Evolutionary conservation across 2,888 invertebrate genomes (phyloP), one percentile per base, ranked within the genome.

Genomic region (Scrobipalpa costella): DNA sequence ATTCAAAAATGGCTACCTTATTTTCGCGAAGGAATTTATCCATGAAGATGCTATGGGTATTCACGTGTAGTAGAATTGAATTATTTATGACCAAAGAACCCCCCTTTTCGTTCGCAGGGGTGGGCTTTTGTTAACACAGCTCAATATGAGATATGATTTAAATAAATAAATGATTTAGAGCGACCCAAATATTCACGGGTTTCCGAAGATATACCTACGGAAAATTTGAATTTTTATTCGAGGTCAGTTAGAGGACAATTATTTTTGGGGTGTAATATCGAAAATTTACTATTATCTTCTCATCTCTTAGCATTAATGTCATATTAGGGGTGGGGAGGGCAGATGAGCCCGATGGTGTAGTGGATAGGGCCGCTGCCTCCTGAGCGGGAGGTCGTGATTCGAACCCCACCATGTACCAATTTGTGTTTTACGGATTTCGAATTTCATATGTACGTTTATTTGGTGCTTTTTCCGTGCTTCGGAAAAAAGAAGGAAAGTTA

Each of bases 151-250:
- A 21, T 59, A 57, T 59, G 40, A 59, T 59, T 58, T 59, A 59
- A 59, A 59, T 59, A 59, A 59, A 59, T 59, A 59, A 59, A 59
- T 59, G 13, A 59, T 59, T 44, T 59, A 44, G 44, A 40, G 36
- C 36, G 19, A 33, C 7, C n/a, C 34, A 15, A 13, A 55, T 55
- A 34, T 33, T 33, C 55, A 27, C 55, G 15, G 7, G 7, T n/a
- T 27, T 34, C 15, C 44, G 44, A n/a, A 44, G n/a, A 33, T 33
- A 33, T 52, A 9, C n/a, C n/a, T n/a, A n/a, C 44, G 5, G 27
- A 52, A 52, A 27, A 52, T 52, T 52, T 19, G 50, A 52, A 21
- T 52, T 52, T 21, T 52, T 21, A 21, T 52, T 52, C 7, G 27
- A 11, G 19, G 19, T 21, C 13, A 21, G 50, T 52, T 21, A 0